Evolutionary conservation across 2,888 invertebrate genomes (phyloP).

Genomic region (Zygaena filipendulae): DNA sequence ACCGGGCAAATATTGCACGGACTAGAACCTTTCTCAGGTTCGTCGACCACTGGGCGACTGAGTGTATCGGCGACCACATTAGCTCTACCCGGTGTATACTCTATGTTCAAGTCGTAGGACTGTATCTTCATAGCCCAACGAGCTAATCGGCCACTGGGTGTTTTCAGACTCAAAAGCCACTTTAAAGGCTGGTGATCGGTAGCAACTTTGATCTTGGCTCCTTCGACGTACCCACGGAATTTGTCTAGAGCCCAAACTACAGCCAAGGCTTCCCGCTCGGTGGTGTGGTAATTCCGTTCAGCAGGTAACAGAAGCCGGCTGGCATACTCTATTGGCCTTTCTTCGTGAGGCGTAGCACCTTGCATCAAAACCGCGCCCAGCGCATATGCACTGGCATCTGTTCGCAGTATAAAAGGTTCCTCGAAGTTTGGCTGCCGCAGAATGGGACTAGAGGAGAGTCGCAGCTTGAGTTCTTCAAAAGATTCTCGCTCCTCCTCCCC

Average conservation of each 20-base stretch:
- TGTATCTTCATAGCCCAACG: slow-evolving; percentile 38
- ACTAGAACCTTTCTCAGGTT: not conserved
- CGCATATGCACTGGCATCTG: slow-evolving; percentile 19
- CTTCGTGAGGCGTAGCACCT: slow-evolving; percentile 1
- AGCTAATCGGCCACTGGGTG: slow-evolving; percentile 34
- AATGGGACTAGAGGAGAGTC: slow-evolving; percentile 17
- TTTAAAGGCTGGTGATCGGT: slow-evolving; percentile 41
- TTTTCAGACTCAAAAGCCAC: slow-evolving; percentile 32
- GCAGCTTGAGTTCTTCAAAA: slow-evolving; percentile 10
- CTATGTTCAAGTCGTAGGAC: slow-evolving; percentile 26
- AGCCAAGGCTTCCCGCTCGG: slow-evolving; percentile 28
- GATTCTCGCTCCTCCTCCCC: slow-evolving; percentile 9
- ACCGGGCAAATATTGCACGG: not conserved
- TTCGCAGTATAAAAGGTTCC: slow-evolving; percentile 18
- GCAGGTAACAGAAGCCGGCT: slow-evolving; percentile 16
- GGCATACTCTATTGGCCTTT: slow-evolving; percentile 20
- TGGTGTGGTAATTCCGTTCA: slow-evolving; percentile 26
- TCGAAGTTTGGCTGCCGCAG: slow-evolving; percentile 5
- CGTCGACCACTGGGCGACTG: not conserved
- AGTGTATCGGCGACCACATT: slow-evolving; percentile 2
- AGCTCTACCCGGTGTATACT: slow-evolving; percentile 27
- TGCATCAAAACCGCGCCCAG: slow-evolving; percentile 12
- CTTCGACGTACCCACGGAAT: slow-evolving; percentile 35
- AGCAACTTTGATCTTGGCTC: slow-evolving; percentile 23
- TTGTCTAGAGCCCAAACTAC: slow-evolving; percentile 30